Evolutionary conservation across 2,113 vertebrate species (phyloP).

Genomic region (Prolemur simus): DNA sequence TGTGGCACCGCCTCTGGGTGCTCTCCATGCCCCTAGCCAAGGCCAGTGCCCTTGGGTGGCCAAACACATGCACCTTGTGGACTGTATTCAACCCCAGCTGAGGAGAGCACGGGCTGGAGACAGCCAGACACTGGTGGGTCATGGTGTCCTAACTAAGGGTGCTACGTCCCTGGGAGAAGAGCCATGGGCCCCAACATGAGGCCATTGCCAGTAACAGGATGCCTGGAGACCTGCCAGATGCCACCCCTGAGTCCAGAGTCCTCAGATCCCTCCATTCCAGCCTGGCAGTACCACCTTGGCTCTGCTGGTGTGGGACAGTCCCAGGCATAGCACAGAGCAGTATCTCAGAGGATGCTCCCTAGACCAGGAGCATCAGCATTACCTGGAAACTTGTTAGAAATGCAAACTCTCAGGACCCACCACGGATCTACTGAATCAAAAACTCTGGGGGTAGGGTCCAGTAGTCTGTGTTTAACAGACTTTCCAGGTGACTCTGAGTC

Average conservation of each 20-base stretch:
- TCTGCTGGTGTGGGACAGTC: not conserved
- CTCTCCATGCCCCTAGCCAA: not conserved
- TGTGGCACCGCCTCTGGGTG: accelerated
- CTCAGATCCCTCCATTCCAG: not conserved
- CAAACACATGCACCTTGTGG: not conserved
- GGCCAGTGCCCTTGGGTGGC: not conserved
- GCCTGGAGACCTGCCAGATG: not conserved
- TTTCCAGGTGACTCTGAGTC: not conserved
- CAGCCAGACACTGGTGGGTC: not conserved
- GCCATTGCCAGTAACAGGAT: not conserved
- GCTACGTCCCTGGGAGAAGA: not conserved
- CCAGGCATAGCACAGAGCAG: not conserved
- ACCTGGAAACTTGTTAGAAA: not conserved
- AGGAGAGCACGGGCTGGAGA: not conserved
- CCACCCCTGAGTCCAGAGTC: not conserved
- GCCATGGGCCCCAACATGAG: not conserved
- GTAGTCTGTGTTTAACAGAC: no score
- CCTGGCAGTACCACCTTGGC: not conserved
- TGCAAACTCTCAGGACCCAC: not conserved
- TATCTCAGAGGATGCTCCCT: not conserved
- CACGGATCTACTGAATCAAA: not conserved
- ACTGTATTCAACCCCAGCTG: not conserved
- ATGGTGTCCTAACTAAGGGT: not conserved
- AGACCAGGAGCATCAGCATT: not conserved
- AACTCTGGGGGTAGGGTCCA: not conserved